A percentile compares a stretch with the other conserved stretches of the same genome.
These are phyloP conservation scores for Acanthiza pusilla DNA, from an alignment of 2,797 vertebrate genomes.

Conservation along the genomic window DNA sequence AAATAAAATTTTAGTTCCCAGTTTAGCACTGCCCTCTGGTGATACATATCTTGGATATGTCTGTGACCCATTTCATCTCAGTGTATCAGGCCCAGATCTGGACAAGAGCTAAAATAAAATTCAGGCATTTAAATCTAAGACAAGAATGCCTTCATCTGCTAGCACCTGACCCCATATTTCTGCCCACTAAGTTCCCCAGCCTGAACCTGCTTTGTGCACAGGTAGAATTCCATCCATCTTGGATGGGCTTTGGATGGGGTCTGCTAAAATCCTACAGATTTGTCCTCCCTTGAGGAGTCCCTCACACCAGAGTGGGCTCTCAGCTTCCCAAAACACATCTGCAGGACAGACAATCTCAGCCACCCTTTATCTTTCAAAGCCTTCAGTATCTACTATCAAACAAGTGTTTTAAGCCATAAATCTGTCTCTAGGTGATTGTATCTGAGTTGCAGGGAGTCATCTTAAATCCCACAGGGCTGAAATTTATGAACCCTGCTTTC, in stretches of 20 bases:
- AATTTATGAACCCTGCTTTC: constrained; percentile 19
- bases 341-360: not conserved
- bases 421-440: not conserved
- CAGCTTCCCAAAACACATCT: not conserved
- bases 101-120: not conserved
- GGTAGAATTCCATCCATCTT: not conserved
- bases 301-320: not conserved
- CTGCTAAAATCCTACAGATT: not conserved
- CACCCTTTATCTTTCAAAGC: not conserved
- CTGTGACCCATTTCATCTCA: not conserved
- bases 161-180: not conserved
- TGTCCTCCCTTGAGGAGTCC: not conserved
- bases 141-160: not conserved
- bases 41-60: constrained; percentile 12
- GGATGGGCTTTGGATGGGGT: not conserved
- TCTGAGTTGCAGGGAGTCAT: constrained; percentile 1
- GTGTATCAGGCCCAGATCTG: not conserved
- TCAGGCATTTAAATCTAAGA: not conserved
- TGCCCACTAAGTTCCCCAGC: not conserved
- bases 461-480: not conserved
- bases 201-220: not conserved
- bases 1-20: constrained; percentile 55
- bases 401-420: constrained; percentile 25
- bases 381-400: not conserved
- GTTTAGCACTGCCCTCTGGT: constrained; percentile 63